phyloP scores from a whole-genome alignment of 1,140 invertebrate species.

The Bombus fervidus region DNA sequence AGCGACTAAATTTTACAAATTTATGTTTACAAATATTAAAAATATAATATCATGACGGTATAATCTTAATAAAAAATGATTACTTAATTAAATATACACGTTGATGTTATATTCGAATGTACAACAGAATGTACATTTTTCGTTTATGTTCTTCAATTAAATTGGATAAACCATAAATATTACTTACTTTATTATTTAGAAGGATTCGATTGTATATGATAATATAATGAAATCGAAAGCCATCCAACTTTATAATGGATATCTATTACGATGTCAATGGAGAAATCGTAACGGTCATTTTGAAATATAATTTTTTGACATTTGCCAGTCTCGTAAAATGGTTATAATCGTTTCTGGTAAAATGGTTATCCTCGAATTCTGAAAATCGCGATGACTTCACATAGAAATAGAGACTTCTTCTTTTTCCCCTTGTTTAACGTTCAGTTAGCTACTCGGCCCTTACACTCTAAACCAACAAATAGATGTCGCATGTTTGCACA shows the following conservation, averaged over 20 bases:
- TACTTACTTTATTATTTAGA: background rate
- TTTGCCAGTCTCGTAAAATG: background rate
- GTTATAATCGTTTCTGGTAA: conserved; percentile 1
- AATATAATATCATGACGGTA: background rate
- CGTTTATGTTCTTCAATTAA: background rate
- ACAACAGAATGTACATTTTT: background rate
- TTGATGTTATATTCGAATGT: background rate
- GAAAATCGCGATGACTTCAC: conserved; percentile 33
- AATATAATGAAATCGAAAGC: background rate
- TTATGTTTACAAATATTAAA: background rate
- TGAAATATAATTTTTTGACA: background rate
- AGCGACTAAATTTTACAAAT: background rate
- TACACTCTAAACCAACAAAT: conserved; percentile 62
- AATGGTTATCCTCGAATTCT: background rate
- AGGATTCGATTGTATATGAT: background rate
- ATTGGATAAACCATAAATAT: background rate
- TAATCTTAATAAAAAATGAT: background rate
- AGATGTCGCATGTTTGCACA: conserved; percentile 71
- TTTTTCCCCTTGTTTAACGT: conserved; percentile 61
- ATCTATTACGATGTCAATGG: background rate
- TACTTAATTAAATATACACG: background rate
- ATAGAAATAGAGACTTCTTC: conserved; percentile 38
- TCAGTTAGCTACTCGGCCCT: conserved; percentile 64
- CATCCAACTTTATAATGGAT: accelerated
- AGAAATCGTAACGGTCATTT: background rate